Conservation (phyloP, 2,888 invertebrate species). For the Pollenia amentaria region DNA sequence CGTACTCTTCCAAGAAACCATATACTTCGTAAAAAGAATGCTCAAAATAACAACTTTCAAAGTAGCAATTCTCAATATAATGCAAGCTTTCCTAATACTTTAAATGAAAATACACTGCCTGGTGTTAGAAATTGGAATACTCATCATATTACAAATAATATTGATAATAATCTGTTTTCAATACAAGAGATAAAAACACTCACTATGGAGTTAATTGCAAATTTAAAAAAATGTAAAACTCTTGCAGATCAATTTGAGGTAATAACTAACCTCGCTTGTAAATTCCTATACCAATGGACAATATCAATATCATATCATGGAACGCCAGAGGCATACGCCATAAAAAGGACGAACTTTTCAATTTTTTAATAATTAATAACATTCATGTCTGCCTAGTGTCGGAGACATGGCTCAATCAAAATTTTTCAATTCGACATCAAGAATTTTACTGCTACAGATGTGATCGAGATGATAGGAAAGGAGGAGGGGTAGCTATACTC, state of each 20-base stretch:
- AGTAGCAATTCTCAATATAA: too few relatives aligned
- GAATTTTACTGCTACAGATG: neutral
- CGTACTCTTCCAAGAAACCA: conserved; percentile 1
- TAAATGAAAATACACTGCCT: conserved; percentile 1
- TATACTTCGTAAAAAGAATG: neutral
- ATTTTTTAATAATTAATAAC: neutral
- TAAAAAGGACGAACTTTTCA: neutral
- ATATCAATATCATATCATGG: neutral
- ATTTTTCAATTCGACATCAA: neutral
- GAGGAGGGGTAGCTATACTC: neutral
- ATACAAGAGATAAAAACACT: neutral
- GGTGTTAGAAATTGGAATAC: neutral
- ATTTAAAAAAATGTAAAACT: neutral
- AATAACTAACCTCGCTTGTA: neutral
- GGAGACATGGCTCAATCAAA: neutral
- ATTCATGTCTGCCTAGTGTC: neutral
- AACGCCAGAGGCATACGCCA: neutral
- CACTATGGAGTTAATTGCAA: neutral
- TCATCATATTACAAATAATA: too few relatives aligned
- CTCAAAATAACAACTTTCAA: neutral
- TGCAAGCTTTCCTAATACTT: conserved; percentile 8
- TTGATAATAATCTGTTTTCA: too few relatives aligned
- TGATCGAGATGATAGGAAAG: neutral
- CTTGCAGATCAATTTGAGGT: neutral
- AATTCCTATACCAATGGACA: neutral